Base-by-base conservation (phyloP, 2,113 vertebrate species). In the Ictalurus furcatus region DNA sequence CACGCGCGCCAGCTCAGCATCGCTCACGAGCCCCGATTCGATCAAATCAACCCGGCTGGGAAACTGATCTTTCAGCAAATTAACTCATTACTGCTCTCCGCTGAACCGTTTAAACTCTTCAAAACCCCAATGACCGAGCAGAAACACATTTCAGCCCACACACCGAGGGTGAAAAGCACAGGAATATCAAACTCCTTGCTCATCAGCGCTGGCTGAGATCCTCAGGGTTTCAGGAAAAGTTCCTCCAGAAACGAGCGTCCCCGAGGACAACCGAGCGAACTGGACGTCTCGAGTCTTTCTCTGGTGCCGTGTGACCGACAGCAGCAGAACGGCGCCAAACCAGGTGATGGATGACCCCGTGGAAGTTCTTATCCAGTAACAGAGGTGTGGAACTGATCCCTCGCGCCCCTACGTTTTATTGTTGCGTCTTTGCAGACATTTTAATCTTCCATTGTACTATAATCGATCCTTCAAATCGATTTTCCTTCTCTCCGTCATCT, bases 291-390 rank as follows among this genome's bases (percentile, higher is more conserved):
- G 16, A 16, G 12, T 69, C n/a, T 34, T 30, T 34, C 67, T 34
- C 4, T 11, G 14, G 30, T 30, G 13, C 1, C 16, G n/a, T 9
- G 48, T n/a, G 52, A 52, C 12, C 5, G 25, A 80, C 78, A n/a
- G 78, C 12, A 17, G 25, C 28, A 79, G 67, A 19, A 61, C 7
- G 58, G 54, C 81, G 83, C n/a, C 67, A 21, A 44, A 52, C 58
- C 4, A 21, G 80, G 63, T 89, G 90, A 89, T 84, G 85, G 85
- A 89, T 87, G 90, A 58, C 44, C 84, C 67, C 54, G 69, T 76
- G 76, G 19, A 88, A 28, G 71, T 83, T 87, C 69, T 78, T 54
- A 52, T 40, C 61, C 9, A 25, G 73, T 69, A 81, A 30, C 17
- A 21, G 37, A 87, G 28, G 73, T 13, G n/a, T 52, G 63, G 25